Evolutionary conservation across 2,113 vertebrate genomes (phyloP), one percentile per base, ranked within the genome.

Genomic region (Steatornis caripensis): DNA sequence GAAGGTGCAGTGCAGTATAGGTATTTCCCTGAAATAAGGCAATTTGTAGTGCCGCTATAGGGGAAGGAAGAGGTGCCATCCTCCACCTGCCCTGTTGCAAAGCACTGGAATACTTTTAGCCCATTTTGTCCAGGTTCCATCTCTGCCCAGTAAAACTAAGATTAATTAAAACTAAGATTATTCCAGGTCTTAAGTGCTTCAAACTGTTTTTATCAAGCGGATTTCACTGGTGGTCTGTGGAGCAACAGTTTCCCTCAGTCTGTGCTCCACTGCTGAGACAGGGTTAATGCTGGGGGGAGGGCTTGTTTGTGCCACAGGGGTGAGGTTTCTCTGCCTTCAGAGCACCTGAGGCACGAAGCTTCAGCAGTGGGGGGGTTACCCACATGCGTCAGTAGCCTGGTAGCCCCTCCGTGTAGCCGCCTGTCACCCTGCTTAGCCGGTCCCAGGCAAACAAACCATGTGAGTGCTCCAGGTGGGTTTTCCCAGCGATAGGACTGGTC

Each of bases 381-480:
- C 0, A 0, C 2, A 46, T 23, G 74, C 6, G 4, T 11, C 66
- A 45, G 39, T 41, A 79, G 74, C 74, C n/a, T 39, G 66, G 24
- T 34, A 22, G 17, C 24, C 43, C 15, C 27, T 71, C 64, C 1
- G 0, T 3, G 30, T 64, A 54, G 32, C n/a, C 12, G 5, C 36
- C 1, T n/a, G n/a, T n/a, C n/a, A n/a, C n/a, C n/a, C n/a, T 4
- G 16, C 55, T 39, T 54, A 24, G 55, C n/a, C 4, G 3, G 58
- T 48, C 8, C 10, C 3, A 39, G 51, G 36, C 15, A 15, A 26
- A 13, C 22, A 32, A 51, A 30, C 26, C 27, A 12, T 0, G 1
- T 0, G 3, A 55, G 32, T 36, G 43, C 12, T 6, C 34, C 29
- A 6, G 2, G 0, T 66, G 48, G 27, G 10, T 21, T 23, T 68